A percentile compares a stretch with the other conserved stretches of the same genome.
Conservation (phyloP, 1,140 invertebrate genomes). For the Drosophila ambigua region DNA sequence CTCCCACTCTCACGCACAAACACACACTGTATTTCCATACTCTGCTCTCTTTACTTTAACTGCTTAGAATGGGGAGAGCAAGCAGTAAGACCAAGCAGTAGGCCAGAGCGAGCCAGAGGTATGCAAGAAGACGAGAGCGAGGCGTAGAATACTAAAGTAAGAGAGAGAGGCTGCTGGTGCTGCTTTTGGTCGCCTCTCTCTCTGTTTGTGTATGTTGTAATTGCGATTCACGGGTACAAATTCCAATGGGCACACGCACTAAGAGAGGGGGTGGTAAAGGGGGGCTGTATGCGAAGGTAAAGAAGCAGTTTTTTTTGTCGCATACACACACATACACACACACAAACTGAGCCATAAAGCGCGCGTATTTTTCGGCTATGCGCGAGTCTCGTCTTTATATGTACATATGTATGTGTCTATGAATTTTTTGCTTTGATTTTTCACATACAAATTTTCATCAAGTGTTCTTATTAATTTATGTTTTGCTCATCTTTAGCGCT, state of each 20-base stretch:
- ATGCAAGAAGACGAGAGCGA: too few relatives aligned
- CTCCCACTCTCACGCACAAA: constrained; percentile 5
- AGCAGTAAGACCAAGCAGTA: too few relatives aligned
- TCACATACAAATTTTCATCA: constrained; percentile 35
- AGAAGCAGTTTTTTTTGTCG: constrained; percentile 24
- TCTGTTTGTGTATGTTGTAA: constrained; percentile 79
- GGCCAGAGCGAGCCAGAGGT: too few relatives aligned
- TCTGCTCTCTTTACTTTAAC: constrained; percentile 10
- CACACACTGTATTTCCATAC: constrained; percentile 38
- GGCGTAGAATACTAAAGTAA: constrained; percentile 28
- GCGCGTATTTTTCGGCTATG: constrained; percentile 66
- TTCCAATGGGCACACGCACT: constrained; percentile 76
- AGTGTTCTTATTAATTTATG: too few relatives aligned
- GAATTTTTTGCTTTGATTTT: constrained; percentile 54
- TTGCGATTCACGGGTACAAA: constrained; percentile 78
- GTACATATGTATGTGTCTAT: neutral
- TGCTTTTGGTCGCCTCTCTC: constrained; percentile 18
- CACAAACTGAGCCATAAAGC: constrained; percentile 39
- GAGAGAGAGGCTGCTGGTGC: constrained; percentile 26
- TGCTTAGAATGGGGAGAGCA: constrained; percentile 3
- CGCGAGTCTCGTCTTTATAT: constrained; percentile 18
- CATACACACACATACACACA: constrained; percentile 27
- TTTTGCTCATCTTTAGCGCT: too few relatives aligned
- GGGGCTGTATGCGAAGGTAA: constrained; percentile 34
- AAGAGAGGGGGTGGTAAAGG: constrained; percentile 5